Evolutionary conservation across 2,888 invertebrate genomes (phyloP).

Genomic region (Rhimphoctona megacephalus): DNA sequence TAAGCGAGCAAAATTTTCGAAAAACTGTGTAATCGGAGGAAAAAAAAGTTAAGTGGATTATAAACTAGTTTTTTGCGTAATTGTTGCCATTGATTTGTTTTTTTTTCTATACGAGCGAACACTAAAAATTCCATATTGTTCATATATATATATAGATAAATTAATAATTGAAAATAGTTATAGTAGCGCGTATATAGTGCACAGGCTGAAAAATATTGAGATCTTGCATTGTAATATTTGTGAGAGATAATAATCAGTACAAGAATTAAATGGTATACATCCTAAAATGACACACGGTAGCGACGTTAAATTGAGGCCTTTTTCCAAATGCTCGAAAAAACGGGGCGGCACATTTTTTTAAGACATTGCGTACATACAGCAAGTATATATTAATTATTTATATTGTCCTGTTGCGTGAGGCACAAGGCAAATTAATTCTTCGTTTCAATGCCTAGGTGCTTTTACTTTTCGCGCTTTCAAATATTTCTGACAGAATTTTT

Average conservation of each 20-base stretch:
- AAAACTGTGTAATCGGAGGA: not conserved
- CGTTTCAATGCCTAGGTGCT: constrained; percentile 18
- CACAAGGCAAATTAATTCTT: constrained; percentile 25
- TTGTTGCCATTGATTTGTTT: constrained; percentile 1
- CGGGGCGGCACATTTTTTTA: constrained; percentile 51
- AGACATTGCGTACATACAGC: constrained; percentile 51
- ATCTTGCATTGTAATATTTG: constrained; percentile 71
- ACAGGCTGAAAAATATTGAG: constrained; percentile 65
- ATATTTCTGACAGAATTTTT: constrained; percentile 15
- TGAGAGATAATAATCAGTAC: constrained; percentile 59
- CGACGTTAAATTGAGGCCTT: constrained; percentile 57
- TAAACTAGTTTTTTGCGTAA: not conserved
- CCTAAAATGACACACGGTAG: constrained; percentile 13
- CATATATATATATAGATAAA: constrained; percentile 8
- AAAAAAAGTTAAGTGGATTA: constrained; percentile 24
- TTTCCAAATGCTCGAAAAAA: constrained; percentile 18
- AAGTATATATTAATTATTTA: constrained; percentile 44
- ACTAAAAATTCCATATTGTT: constrained; percentile 10
- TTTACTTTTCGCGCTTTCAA: not conserved
- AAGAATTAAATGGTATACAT: constrained; percentile 41
- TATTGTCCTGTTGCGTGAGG: constrained; percentile 66
- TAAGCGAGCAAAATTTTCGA: not conserved
- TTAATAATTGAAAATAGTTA: constrained; percentile 37
- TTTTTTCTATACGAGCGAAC: constrained; percentile 28
- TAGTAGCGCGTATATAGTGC: constrained; percentile 12